Base-by-base conservation (phyloP, 2,113 vertebrate genomes). In the Sinocyclocheilus grahami region DNA sequence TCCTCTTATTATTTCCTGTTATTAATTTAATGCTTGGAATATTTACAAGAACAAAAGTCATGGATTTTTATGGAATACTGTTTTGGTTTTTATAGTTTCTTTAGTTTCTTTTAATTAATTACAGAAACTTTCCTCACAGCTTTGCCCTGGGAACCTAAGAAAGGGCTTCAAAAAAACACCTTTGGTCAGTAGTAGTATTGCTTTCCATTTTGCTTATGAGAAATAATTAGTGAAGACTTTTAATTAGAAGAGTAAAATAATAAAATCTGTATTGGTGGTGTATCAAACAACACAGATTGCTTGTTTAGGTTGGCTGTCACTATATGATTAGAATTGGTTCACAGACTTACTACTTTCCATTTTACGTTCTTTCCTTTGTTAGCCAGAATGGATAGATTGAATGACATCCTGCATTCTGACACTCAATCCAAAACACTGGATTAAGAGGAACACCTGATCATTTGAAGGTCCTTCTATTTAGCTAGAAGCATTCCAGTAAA, bases 11-110 rank as follows among this genome's bases (percentile, higher is more conserved):
- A 88, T 81, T 65, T 20, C 33, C n/a, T 46, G 24, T 67, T 6
- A 48, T 27, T 48, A n/a, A 95, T 91, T 90, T 5, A 1, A 2
- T 37, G 53, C 60, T 92, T 91, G 58, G 42, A 88, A 87, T 91
- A 9, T 53, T 86, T 85, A 83, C 42, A 80, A 78, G 85, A 78
- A 63, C 77, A 88, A 83, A 24, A n/a, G 79, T 39, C 33, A 27
- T 30, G 69, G 22, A 30, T 55, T 60, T n/a, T 55, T 30, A 55
- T 86, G 2, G 37, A 42, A 16, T n/a, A 16, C 46, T 76, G 4
- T 22, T 53, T 11, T 33, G 14, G 7, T 48, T 84, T 39, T 22
- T 72, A 8, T 72, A 39, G 1, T 46, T 84, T n/a, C 13, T 76
- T 4, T 12, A 22, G 58, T 9, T 62, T 30, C 27, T 27, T 58